phyloP scores from a whole-genome alignment of 1,140 invertebrate genomes.

The Schlechtendalia chinensis region DNA sequence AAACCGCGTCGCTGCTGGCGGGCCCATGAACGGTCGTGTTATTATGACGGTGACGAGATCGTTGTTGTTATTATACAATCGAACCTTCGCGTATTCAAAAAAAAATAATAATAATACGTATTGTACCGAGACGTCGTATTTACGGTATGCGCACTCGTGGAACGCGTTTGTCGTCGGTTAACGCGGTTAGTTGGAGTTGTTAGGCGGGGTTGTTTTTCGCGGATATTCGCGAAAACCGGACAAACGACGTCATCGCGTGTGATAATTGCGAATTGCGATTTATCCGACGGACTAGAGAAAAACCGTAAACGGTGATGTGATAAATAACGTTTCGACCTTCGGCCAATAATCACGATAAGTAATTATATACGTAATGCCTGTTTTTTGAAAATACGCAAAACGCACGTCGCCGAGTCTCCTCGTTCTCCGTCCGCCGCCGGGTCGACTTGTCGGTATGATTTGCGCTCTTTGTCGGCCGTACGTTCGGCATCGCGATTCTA shows the following conservation, averaged over 20 bases:
- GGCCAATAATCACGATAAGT: neutral
- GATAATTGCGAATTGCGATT: neutral
- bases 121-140: too few species aligned
- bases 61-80: too few species aligned
- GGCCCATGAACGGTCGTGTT: too few species aligned
- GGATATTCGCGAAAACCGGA: neutral
- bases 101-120: too few species aligned
- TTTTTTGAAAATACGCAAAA: neutral
- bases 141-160: too few species aligned
- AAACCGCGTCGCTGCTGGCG: too few species aligned
- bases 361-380: neutral
- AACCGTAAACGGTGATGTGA: neutral
- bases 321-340: conserved; percentile 7
- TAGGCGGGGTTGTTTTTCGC: neutral
- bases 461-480: neutral
- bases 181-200: too few species aligned
- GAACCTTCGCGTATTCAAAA: too few species aligned
- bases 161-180: neutral
- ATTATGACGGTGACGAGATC: too few species aligned
- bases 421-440: neutral
- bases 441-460: neutral
- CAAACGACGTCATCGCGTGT: neutral
- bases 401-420: neutral
- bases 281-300: neutral
- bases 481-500: too few species aligned